Conservation (phyloP, 2,113 vertebrate species). For the Pseudorectes ferrugineus region DNA sequence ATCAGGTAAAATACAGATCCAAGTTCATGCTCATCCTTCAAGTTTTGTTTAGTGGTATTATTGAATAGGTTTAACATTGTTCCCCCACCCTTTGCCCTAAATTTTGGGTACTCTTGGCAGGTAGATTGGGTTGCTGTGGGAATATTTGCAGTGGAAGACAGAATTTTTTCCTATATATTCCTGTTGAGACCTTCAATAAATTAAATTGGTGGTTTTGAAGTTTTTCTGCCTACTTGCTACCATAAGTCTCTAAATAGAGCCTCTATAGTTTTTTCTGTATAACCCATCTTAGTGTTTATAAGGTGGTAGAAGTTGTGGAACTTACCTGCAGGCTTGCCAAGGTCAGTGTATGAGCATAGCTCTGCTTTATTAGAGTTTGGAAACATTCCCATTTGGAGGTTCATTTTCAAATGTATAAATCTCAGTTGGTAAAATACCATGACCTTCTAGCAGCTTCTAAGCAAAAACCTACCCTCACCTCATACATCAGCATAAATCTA, state of each 20-base stretch:
- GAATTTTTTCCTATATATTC: constrained; percentile 68
- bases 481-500: constrained; percentile 66
- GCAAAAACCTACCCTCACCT: constrained; percentile 61
- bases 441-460: constrained; percentile 69
- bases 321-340: constrained; percentile 75
- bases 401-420: constrained; percentile 72
- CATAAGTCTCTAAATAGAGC: constrained; percentile 75
- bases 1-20: background rate
- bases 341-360: constrained; percentile 72
- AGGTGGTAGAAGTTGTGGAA: constrained; percentile 78
- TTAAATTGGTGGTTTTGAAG: constrained; percentile 77
- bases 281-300: constrained; percentile 82
- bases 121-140: constrained; percentile 2
- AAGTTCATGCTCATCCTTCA: background rate
- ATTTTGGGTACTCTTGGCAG: constrained; percentile 9
- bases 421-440: constrained; percentile 71
- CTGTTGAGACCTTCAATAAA: constrained; percentile 75
- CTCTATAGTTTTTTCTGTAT: constrained; percentile 73
- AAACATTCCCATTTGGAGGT: constrained; percentile 71
- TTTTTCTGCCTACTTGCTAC: constrained; percentile 78
- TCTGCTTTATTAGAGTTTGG: constrained; percentile 78
- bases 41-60: background rate
- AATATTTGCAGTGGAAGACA: constrained; percentile 62
- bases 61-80: background rate
- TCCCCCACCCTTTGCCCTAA: background rate